Evolutionary conservation across 2,797 vertebrate species (phyloP).

Genomic region (Manis pentadactyla): DNA sequence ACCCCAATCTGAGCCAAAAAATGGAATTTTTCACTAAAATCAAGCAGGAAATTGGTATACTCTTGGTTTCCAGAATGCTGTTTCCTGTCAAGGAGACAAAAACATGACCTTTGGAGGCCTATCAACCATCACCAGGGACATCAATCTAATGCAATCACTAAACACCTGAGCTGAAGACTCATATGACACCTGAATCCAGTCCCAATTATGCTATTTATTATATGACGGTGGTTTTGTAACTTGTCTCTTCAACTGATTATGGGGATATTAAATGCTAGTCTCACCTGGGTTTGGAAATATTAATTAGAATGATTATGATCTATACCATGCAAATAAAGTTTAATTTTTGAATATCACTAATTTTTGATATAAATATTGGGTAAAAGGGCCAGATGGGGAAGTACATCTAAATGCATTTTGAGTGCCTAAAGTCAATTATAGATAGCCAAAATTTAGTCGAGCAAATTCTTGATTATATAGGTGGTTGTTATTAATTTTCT

Average conservation of each 20-base stretch:
- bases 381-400: neutral
- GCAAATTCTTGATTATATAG: neutral
- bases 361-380: neutral
- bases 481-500: neutral
- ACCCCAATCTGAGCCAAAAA: neutral
- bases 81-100: neutral
- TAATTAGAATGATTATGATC: neutral
- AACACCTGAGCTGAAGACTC: neutral
- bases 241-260: neutral
- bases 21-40: neutral
- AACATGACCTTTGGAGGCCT: neutral
- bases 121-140: accelerated
- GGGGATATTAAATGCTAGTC: neutral
- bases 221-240: neutral
- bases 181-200: neutral
- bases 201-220: neutral
- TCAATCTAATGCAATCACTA: too few relatives aligned
- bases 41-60: neutral
- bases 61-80: neutral
- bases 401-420: neutral
- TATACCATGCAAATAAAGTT: neutral
- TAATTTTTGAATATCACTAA: neutral
- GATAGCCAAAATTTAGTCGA: neutral
- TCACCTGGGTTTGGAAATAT: neutral
- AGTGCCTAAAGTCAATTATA: neutral